Conservation (phyloP, 2,797 vertebrate species). For the Babyrousa celebensis region DNA sequence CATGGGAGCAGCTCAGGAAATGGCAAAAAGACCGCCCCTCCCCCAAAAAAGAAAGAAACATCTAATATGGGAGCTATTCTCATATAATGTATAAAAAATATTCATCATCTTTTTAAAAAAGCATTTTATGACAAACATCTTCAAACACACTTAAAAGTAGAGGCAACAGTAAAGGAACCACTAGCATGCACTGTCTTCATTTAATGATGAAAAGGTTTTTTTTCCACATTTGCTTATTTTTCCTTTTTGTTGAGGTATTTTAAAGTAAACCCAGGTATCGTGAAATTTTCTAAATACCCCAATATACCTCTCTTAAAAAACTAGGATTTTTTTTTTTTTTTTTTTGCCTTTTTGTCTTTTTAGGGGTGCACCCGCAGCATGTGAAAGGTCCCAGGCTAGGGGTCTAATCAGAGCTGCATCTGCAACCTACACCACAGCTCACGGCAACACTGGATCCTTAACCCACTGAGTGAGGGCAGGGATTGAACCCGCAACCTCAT, state of each 20-base stretch:
- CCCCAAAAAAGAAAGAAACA: not conserved
- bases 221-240: constrained; percentile 42
- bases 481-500: too few species aligned
- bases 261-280: not conserved
- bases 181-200: not conserved
- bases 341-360: too few species aligned
- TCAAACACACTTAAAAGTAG: not conserved
- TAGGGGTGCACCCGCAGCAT: too few species aligned
- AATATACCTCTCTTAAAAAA: not conserved
- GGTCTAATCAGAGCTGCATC: too few species aligned
- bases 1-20: too few species aligned
- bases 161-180: not conserved
- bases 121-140: not conserved
- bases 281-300: constrained; percentile 1
- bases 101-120: not conserved
- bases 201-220: not conserved
- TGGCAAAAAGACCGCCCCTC: too few species aligned
- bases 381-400: too few species aligned
- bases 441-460: too few species aligned
- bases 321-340: not conserved
- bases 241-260: constrained; percentile 15
- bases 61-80: not conserved
- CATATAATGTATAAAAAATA: not conserved
- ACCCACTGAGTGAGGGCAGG: too few species aligned
- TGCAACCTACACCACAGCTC: too few species aligned